phyloP scores from a whole-genome alignment of 2,797 vertebrate genomes.

The Tokudaia tokunoshimensis region DNA sequence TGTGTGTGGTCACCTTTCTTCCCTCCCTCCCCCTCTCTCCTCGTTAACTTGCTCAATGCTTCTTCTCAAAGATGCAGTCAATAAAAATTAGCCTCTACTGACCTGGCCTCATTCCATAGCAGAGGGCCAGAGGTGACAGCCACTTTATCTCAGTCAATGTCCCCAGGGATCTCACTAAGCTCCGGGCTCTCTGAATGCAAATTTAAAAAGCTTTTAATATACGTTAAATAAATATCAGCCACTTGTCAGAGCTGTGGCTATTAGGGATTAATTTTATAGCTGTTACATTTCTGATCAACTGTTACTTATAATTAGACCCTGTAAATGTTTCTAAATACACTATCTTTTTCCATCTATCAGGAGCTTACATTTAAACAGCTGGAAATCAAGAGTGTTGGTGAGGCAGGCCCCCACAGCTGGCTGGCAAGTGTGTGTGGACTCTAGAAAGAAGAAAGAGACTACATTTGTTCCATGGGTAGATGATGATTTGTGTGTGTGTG shows the following conservation, averaged over 20 bases:
- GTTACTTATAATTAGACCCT: conserved; percentile 69
- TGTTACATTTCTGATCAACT: conserved; percentile 70
- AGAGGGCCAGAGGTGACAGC: neutral
- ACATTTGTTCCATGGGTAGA: neutral
- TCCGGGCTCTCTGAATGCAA: conserved; percentile 38
- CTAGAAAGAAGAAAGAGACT: neutral
- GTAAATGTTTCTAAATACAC: conserved; percentile 62
- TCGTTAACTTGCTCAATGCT: neutral
- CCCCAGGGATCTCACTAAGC: neutral
- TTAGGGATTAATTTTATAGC: neutral
- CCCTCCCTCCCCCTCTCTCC: neutral
- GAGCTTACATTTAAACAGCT: neutral
- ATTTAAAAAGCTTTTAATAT: conserved; percentile 61
- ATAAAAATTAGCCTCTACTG: neutral
- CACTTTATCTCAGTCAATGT: neutral
- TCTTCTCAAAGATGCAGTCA: neutral
- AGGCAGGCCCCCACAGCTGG: fast-evolving
- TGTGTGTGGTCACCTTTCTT: neutral
- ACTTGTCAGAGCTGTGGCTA: conserved; percentile 56
- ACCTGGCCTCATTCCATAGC: neutral
- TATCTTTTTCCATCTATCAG: neutral
- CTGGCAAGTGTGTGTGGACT: neutral
- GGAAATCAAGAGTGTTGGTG: neutral
- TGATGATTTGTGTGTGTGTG: neutral
- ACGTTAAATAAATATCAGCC: conserved; percentile 55